Conservation (phyloP, 2,113 vertebrate species). For the Eublepharis macularius region DNA sequence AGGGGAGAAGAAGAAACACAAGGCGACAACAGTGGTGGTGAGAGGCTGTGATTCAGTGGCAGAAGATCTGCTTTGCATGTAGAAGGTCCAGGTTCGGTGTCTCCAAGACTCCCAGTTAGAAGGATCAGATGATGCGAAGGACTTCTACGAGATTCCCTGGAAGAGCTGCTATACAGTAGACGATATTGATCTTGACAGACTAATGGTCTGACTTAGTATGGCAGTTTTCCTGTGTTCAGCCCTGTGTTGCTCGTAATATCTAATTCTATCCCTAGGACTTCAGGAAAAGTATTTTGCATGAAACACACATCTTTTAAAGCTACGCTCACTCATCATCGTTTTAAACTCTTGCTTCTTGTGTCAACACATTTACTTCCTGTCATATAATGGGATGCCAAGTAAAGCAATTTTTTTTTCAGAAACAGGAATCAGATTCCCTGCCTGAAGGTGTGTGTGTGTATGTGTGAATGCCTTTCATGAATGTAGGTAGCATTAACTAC, state of each 20-base stretch:
- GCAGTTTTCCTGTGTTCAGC: no score
- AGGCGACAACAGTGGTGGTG: background rate
- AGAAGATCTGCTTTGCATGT: no score
- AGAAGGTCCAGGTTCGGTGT: no score
- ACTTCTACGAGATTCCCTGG: no score
- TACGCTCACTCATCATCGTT: conserved; percentile 1
- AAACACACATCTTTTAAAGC: background rate
- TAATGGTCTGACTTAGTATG: no score
- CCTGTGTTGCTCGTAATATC: no score
- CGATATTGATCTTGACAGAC: no score
- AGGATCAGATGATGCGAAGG: no score
- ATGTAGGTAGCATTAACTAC: conserved; percentile 70
- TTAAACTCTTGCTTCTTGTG: conserved; percentile 27
- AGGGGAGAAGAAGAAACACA: background rate
- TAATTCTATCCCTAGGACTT: background rate
- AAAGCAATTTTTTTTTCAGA: conserved; percentile 55
- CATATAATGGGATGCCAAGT: conserved; percentile 4
- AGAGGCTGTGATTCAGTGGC: no score
- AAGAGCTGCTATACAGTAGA: no score
- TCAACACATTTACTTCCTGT: conserved; percentile 45
- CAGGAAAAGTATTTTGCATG: background rate
- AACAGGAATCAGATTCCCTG: conserved; percentile 56
- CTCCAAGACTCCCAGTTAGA: no score
- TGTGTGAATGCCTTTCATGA: conserved; percentile 63
- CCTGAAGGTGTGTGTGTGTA: no score